Evolutionary conservation across 2,113 vertebrate genomes (phyloP).

Genomic region (Pionites leucogaster): DNA sequence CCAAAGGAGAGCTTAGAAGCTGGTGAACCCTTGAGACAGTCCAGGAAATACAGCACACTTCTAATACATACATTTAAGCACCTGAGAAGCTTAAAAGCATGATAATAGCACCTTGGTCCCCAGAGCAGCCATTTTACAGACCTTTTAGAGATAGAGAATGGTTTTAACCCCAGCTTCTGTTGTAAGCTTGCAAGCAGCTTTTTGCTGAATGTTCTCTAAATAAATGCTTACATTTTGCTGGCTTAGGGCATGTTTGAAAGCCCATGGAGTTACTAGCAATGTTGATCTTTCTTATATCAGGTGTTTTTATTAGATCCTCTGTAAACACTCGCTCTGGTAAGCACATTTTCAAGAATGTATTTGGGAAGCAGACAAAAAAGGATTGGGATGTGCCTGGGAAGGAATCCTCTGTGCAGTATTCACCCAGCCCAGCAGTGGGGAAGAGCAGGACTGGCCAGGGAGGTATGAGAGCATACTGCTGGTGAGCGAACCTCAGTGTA

Average conservation of each 20-base stretch:
- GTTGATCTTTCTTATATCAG: neutral
- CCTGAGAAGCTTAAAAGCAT: conserved; percentile 7
- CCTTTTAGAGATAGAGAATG: neutral
- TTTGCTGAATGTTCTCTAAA: neutral
- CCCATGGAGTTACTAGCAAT: neutral
- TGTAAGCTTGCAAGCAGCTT: neutral
- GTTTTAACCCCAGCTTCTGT: neutral
- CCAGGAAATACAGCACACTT: neutral
- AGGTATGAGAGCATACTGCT: neutral
- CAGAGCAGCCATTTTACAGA: neutral
- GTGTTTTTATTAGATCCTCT: neutral
- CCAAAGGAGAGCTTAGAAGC: neutral
- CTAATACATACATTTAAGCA: neutral
- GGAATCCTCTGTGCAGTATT: neutral
- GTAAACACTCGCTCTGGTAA: neutral
- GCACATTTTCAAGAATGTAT: neutral
- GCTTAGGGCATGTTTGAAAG: neutral
- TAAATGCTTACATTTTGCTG: neutral
- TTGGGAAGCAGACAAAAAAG: neutral
- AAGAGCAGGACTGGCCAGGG: neutral
- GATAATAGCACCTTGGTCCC: neutral
- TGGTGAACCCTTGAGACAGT: neutral
- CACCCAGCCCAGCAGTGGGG: neutral
- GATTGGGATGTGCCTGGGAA: neutral
- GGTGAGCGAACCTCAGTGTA: neutral